phyloP scores from a whole-genome alignment of 2,888 invertebrate species.

The Cephonodes hylas region DNA sequence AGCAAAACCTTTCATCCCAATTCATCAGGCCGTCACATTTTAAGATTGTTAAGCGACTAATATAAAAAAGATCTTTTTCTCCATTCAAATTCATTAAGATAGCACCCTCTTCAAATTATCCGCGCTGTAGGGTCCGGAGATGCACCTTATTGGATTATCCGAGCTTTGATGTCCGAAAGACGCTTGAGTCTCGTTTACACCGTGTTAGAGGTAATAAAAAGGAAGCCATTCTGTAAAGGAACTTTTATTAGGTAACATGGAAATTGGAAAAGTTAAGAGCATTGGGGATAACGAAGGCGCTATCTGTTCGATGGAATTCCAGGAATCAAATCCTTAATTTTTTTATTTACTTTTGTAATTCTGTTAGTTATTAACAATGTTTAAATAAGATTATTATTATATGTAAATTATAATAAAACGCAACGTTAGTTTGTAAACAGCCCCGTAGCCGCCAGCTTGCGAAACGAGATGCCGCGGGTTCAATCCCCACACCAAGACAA shows the following conservation, averaged over 20 bases:
- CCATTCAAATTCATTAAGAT: conserved; percentile 64
- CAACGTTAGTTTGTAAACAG: too few species aligned
- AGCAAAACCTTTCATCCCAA: conserved; percentile 44
- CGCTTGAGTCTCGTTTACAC: conserved; percentile 54
- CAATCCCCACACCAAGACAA: too few species aligned
- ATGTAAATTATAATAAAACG: too few species aligned
- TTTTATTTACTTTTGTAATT: background rate
- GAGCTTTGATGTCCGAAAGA: conserved; percentile 67
- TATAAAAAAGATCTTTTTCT: conserved; percentile 57
- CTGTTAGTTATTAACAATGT: too few species aligned
- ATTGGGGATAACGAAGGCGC: conserved; percentile 15
- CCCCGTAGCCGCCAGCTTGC: too few species aligned
- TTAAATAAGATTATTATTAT: background rate
- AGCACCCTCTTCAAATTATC: conserved; percentile 61
- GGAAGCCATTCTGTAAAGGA: conserved; percentile 66
- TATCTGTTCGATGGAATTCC: background rate
- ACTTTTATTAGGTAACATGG: conserved; percentile 50
- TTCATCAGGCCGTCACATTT: conserved; percentile 52
- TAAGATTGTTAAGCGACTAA: conserved; percentile 56
- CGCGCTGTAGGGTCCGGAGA: conserved; percentile 55
- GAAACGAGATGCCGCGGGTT: too few species aligned
- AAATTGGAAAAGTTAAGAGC: conserved; percentile 57
- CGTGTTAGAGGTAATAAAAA: conserved; percentile 69
- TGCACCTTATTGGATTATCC: conserved; percentile 75
- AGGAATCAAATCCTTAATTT: background rate